phyloP scores from a whole-genome alignment of 1,140 invertebrate genomes.

The Meloidogyne chitwoodi region DNA sequence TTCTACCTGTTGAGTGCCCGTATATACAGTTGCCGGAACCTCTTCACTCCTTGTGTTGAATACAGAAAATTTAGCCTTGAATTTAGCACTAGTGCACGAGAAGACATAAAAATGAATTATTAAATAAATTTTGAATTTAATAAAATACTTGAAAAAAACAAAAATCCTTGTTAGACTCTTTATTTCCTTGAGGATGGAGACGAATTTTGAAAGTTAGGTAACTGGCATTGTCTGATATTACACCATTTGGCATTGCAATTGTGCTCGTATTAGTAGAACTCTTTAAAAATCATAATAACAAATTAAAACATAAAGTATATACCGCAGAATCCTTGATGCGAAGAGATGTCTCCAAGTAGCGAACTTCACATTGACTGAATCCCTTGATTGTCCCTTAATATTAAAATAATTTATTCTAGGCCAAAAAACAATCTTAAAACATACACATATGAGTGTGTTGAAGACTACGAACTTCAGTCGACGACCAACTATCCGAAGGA shows the following conservation, averaged over 20 bases:
- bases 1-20: constrained; percentile 50
- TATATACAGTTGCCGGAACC: constrained; percentile 57
- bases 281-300: constrained; percentile 5
- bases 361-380: constrained; percentile 54
- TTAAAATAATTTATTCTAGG: constrained; percentile 22
- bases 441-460: constrained; percentile 44
- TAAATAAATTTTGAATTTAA: constrained; percentile 9
- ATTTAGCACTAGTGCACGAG: constrained; percentile 46
- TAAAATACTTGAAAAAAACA: constrained; percentile 56
- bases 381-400: constrained; percentile 49
- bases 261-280: neutral
- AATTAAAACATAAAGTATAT: neutral
- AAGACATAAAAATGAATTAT: constrained; percentile 31
- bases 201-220: constrained; percentile 50
- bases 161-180: constrained; percentile 60
- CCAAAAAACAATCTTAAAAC: neutral
- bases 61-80: constrained; percentile 54
- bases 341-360: constrained; percentile 56
- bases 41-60: constrained; percentile 51
- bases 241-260: constrained; percentile 1
- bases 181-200: constrained; percentile 59
- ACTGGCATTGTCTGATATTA: constrained; percentile 5
- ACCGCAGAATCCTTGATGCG: constrained; percentile 44
- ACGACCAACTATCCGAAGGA: constrained; percentile 46
- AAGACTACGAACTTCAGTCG: constrained; percentile 52